A percentile compares a stretch with the other conserved stretches of the same genome.
phyloP scores from a whole-genome alignment of 2,888 invertebrate species.

The Ferdinandea cuprea region DNA sequence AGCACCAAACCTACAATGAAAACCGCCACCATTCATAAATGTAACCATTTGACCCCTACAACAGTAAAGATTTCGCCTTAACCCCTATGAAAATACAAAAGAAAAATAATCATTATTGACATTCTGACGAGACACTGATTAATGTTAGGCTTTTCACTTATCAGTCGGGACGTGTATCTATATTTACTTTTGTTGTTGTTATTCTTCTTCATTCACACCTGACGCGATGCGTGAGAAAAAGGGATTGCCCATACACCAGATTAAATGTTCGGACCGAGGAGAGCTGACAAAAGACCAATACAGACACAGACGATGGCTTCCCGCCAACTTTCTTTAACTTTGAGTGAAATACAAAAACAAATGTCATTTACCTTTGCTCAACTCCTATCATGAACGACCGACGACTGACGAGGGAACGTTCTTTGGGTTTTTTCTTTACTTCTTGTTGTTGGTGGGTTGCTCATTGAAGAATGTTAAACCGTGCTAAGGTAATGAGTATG shows the following conservation, averaged over 20 bases:
- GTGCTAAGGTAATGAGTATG: constrained; percentile 48
- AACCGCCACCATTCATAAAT: constrained; percentile 15
- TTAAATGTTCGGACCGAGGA: constrained; percentile 25
- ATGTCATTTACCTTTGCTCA: constrained; percentile 68
- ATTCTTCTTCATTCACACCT: constrained; percentile 62
- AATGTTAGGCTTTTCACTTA: constrained; percentile 68
- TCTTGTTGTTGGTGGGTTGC: no score
- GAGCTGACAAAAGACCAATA: constrained; percentile 48
- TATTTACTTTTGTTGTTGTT: constrained; percentile 44
- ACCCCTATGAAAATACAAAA: constrained; percentile 1
- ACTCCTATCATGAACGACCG: neutral
- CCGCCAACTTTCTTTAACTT: constrained; percentile 41
- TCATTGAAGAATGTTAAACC: constrained; percentile 31
- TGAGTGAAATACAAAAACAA: constrained; percentile 21
- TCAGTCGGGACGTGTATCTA: constrained; percentile 38
- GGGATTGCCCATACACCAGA: constrained; percentile 36
- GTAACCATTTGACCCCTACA: constrained; percentile 10
- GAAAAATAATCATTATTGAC: no score
- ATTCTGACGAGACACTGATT: constrained; percentile 60
- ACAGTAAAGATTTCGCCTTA: neutral
- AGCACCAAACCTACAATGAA: neutral
- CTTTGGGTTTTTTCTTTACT: constrained; percentile 7
- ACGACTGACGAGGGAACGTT: constrained; percentile 4
- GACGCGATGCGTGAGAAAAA: constrained; percentile 49
- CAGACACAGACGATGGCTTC: constrained; percentile 12